phyloP scores from a whole-genome alignment of 2,888 invertebrate genomes.

The Pemphredon lugubris region DNA sequence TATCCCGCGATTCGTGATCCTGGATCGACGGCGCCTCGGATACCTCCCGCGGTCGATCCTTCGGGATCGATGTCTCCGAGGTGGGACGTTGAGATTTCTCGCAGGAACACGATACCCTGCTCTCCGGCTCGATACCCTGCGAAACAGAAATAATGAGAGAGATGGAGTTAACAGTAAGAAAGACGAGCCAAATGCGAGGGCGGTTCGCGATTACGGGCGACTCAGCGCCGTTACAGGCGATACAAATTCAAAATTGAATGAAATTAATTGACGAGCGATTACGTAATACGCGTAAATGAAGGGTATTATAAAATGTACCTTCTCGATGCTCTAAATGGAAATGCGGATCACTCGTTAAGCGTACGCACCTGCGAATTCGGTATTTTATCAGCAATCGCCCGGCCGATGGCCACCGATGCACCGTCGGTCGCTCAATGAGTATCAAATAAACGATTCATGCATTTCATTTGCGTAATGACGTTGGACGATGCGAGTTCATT shows the following conservation, averaged over 20 bases:
- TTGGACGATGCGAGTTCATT: constrained; percentile 50
- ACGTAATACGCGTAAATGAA: constrained; percentile 33
- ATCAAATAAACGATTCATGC: constrained; percentile 65
- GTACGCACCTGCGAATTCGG: constrained; percentile 42
- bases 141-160: constrained; percentile 12
- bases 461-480: constrained; percentile 65
- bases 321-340: constrained; percentile 34
- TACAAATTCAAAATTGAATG: constrained; percentile 20
- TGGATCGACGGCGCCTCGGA: too few species aligned
- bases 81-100: constrained; percentile 24
- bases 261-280: constrained; percentile 50
- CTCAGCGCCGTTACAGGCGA: too few species aligned
- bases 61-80: neutral
- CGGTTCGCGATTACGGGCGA: too few species aligned
- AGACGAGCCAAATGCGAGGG: too few species aligned
- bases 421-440: constrained; percentile 47
- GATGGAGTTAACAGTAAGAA: too few species aligned
- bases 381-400: constrained; percentile 63
- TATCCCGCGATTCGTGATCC: neutral
- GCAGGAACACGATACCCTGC: constrained; percentile 59
- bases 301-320: constrained; percentile 35
- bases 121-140: constrained; percentile 57
- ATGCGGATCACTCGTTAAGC: constrained; percentile 57
- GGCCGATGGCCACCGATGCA: constrained; percentile 25
- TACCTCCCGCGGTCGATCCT: too few species aligned